phyloP scores from a whole-genome alignment of 2,113 vertebrate genomes.

The Dicerorhinus sumatrensis region DNA sequence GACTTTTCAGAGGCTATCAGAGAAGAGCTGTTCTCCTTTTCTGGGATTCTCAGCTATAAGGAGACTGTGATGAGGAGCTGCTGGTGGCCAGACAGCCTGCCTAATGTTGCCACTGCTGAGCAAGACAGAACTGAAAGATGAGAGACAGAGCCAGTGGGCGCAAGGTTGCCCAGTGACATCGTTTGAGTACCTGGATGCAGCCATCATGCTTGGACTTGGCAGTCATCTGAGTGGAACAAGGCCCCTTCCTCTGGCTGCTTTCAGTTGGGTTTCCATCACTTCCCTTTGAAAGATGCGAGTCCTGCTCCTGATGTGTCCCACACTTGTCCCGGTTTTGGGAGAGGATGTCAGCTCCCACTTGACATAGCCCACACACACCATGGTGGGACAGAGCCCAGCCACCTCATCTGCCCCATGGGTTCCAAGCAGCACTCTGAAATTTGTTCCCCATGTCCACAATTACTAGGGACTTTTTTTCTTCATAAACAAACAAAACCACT shows the following conservation, averaged over 20 bases:
- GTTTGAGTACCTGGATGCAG: no score
- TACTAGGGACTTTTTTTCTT: not conserved
- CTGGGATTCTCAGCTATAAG: not conserved
- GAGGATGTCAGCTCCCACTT: no score
- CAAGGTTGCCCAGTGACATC: no score
- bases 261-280: not conserved
- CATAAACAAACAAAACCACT: not conserved
- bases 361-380: not conserved
- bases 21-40: not conserved
- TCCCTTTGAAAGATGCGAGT: not conserved
- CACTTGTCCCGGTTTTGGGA: not conserved
- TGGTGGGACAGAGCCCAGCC: accelerated
- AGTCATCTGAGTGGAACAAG: no score
- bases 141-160: not conserved
- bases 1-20: not conserved
- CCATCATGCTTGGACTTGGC: not conserved
- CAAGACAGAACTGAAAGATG: not conserved
- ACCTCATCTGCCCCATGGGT: no score
- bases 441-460: not conserved
- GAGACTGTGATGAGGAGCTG: not conserved
- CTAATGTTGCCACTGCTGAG: not conserved
- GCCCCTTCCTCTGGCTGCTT: not conserved
- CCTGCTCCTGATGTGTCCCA: not conserved
- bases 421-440: not conserved
- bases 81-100: not conserved